phyloP scores from a whole-genome alignment of 2,888 invertebrate genomes.

The Oscheius sp. region DNA sequence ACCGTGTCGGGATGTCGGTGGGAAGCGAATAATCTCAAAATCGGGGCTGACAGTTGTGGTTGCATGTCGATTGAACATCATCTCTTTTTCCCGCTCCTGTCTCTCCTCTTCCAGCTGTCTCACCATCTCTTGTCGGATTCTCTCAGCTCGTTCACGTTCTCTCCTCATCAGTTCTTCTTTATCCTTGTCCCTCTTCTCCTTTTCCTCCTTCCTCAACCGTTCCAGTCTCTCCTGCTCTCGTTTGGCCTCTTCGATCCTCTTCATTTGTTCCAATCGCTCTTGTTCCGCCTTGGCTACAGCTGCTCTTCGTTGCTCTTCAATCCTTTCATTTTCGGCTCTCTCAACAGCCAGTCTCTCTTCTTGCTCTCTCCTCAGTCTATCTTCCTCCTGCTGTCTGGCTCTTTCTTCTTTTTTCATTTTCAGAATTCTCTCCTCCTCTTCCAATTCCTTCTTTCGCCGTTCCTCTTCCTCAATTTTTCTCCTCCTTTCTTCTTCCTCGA shows the following conservation, averaged over 20 bases:
- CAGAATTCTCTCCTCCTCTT: conserved; percentile 18
- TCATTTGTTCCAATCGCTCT: conserved; percentile 10
- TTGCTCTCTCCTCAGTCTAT: conserved; percentile 10
- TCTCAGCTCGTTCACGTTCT: conserved; percentile 6
- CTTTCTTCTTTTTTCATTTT: conserved; percentile 13
- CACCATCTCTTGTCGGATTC: conserved; percentile 10
- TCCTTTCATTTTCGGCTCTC: conserved; percentile 3
- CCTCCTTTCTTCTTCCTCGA: conserved; percentile 12
- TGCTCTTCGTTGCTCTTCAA: conserved; percentile 10
- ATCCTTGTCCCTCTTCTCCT: conserved; percentile 15
- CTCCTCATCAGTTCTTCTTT: conserved; percentile 23
- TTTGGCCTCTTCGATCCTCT: conserved; percentile 15
- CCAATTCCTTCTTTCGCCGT: not conserved
- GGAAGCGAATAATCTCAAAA: conserved; percentile 32
- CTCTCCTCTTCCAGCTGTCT: conserved; percentile 24
- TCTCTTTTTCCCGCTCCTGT: conserved; percentile 12
- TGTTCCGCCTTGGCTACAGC: not conserved
- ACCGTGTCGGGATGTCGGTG: conserved; percentile 37
- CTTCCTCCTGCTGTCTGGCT: conserved; percentile 10
- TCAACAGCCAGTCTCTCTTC: not conserved
- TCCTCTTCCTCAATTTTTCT: conserved; percentile 18
- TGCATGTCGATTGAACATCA: conserved; percentile 1
- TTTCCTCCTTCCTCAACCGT: conserved; percentile 20
- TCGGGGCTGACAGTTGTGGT: conserved; percentile 17
- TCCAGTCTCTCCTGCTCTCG: conserved; percentile 13